These are phyloP conservation scores for Oscheius sp. DNA, from an alignment of 2,888 invertebrate species.

Conservation along the genomic window DNA sequence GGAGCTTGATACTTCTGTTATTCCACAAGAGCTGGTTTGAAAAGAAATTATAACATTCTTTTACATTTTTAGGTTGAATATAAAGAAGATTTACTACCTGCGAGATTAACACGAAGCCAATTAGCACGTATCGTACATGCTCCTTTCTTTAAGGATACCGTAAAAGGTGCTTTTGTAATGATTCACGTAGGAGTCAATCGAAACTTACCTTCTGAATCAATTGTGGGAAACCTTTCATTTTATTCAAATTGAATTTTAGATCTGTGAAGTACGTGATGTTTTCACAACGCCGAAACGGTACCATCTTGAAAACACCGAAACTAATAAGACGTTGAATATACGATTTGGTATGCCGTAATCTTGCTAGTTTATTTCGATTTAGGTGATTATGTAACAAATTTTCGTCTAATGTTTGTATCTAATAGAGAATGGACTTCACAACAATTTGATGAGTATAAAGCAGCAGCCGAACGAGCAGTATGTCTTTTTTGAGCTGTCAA, in stretches of 20 bases:
- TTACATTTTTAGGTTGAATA: not conserved
- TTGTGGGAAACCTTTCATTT: slow-evolving; percentile 7
- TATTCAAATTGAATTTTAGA: not conserved
- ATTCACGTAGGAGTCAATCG: slow-evolving; percentile 81
- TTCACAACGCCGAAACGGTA: not conserved
- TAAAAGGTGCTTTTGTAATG: slow-evolving; percentile 88
- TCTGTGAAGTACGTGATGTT: not conserved
- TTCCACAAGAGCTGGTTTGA: too few species aligned
- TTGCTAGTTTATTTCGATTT: not conserved
- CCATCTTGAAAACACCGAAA: not conserved
- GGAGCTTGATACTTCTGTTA: too few species aligned
- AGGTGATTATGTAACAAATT: not conserved
- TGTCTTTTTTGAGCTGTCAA: too few species aligned
- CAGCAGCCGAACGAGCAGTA: too few species aligned
- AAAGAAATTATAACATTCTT: too few species aligned
- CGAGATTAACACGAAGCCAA: slow-evolving; percentile 87
- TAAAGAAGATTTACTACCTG: slow-evolving; percentile 62
- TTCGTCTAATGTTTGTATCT: not conserved
- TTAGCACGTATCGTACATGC: slow-evolving; percentile 92
- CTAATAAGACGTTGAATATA: not conserved
- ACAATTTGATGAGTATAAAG: too few species aligned
- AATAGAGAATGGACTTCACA: too few species aligned
- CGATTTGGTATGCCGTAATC: not conserved
- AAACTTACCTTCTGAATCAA: slow-evolving; percentile 38
- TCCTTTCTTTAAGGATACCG: slow-evolving; percentile 91